Evolutionary conservation across 2,797 vertebrate genomes (phyloP).

Genomic region (Heterohyrax brucei): DNA sequence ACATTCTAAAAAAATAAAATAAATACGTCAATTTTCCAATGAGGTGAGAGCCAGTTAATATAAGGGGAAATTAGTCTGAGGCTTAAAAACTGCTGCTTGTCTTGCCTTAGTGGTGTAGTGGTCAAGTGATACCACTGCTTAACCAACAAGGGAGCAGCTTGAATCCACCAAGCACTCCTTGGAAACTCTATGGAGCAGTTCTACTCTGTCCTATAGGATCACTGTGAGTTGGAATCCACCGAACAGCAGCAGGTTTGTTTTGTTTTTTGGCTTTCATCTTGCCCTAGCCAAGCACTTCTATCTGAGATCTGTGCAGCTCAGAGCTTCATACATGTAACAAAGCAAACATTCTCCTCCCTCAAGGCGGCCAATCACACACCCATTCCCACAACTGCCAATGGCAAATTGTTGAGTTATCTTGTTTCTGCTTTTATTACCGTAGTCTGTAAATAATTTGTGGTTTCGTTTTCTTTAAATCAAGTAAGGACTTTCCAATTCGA

Average conservation of each 20-base stretch:
- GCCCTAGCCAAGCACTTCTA: not conserved
- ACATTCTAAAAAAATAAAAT: not conserved
- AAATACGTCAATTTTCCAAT: conserved; percentile 73
- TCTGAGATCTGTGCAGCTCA: not conserved
- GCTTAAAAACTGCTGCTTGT: no score
- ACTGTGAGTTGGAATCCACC: no score
- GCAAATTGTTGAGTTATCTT: conserved; percentile 52
- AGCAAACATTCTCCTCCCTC: conserved; percentile 54
- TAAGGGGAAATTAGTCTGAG: not conserved
- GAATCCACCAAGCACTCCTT: no score
- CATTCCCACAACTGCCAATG: conserved; percentile 68
- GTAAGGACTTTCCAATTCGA: conserved; percentile 57
- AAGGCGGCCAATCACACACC: not conserved
- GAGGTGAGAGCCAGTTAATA: not conserved
- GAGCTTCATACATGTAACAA: not conserved
- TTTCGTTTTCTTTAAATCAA: conserved; percentile 68
- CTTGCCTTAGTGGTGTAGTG: no score
- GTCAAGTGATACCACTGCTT: no score
- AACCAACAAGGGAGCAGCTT: no score
- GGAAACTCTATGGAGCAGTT: no score
- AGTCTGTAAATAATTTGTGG: conserved; percentile 52
- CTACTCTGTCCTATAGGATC: no score
- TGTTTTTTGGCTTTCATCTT: no score
- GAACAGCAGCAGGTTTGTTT: no score
- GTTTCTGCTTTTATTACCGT: conserved; percentile 54